Conservation (phyloP, 2,113 vertebrate genomes). For the Bufo bufo region DNA sequence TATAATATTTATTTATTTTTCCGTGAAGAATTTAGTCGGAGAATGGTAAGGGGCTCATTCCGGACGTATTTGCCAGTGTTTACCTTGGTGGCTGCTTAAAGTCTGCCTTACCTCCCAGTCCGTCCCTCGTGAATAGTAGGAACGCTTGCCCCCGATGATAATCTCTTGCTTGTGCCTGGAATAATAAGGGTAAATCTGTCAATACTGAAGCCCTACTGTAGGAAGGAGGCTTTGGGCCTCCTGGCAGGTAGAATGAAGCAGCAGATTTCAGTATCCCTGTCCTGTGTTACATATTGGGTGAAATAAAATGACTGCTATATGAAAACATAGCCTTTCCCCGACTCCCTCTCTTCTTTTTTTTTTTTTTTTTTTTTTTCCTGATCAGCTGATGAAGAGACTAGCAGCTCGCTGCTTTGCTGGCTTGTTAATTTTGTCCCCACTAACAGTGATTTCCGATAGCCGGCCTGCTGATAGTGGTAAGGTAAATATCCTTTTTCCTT, state of each 20-base stretch:
- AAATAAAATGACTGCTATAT: slow-evolving; percentile 98
- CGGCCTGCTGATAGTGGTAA: slow-evolving; percentile 95
- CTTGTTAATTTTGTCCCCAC: slow-evolving; percentile 99
- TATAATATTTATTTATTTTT: not conserved
- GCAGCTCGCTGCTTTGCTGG: slow-evolving; percentile 99
- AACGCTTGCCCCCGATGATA: slow-evolving; percentile 67
- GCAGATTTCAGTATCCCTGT: slow-evolving; percentile 86
- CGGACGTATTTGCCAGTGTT: slow-evolving; percentile 46
- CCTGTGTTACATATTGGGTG: slow-evolving; percentile 89
- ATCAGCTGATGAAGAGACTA: slow-evolving; percentile 99
- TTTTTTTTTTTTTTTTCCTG: slow-evolving; percentile 87
- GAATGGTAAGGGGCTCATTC: too few relatives aligned
- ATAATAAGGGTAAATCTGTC: slow-evolving; percentile 83
- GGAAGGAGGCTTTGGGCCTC: slow-evolving; percentile 89
- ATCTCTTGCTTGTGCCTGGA: slow-evolving; percentile 78
- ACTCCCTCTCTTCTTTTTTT: slow-evolving; percentile 83
- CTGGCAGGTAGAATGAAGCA: slow-evolving; percentile 88
- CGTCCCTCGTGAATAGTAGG: slow-evolving; percentile 58
- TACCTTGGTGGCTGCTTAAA: slow-evolving; percentile 51
- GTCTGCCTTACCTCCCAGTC: not conserved
- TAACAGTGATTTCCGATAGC: slow-evolving; percentile 95
- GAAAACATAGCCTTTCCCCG: slow-evolving; percentile 98
- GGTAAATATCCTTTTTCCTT: slow-evolving; percentile 91
- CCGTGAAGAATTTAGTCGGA: not conserved
- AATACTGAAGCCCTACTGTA: slow-evolving; percentile 91